Base-by-base conservation (phyloP, 2,888 invertebrate species). In the Sinopyrophorus schimmeli region DNA sequence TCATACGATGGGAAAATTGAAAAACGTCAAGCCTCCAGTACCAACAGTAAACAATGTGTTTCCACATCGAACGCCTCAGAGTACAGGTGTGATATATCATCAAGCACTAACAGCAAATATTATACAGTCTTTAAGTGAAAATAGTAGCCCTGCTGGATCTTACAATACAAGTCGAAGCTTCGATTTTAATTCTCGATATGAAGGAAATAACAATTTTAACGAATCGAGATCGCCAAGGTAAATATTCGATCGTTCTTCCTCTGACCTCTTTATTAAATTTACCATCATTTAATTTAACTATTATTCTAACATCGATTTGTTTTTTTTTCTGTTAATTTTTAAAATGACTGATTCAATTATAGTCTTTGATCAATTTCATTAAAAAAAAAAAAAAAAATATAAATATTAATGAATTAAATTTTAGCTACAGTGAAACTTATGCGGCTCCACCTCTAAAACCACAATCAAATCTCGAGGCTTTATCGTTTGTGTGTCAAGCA, bases 21-120 rank as follows among this genome's bases (percentile, higher is more conserved):
- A 51, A 27, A 47, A 35, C 20, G 14, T 32, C 6, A 54, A 51
- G 11, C 47, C 47, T 12, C 51, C 55, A 3, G 17, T 38, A 15
- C 49, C 44, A 10, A 20, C 44, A 20, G 44, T 50, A 16, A 35
- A 17, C 6, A 31, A 41, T 18, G 37, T 39, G n/a, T 49, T 38
- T 35, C 55, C 59, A 3, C 52, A 55, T 38, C 47, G 56, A 17
- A 54, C 48, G 5, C 54, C 57, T 9, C 63, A 57, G 37, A 57
- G 59, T 9, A 60, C 77, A 1, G 80, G 79, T 65, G 74, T 80
- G 10, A 79, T 80, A 4, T 80, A 80, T 12, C 82, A 81, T 63
- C 81, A 81, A 60, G 81, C 81, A 47, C 66, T 82, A 41, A 82
- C 82, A 1, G 82, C 81, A 14, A 81, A 82, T 64, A 82, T 82